phyloP scores from a whole-genome alignment of 2,797 vertebrate species.

The Poecilia picta region DNA sequence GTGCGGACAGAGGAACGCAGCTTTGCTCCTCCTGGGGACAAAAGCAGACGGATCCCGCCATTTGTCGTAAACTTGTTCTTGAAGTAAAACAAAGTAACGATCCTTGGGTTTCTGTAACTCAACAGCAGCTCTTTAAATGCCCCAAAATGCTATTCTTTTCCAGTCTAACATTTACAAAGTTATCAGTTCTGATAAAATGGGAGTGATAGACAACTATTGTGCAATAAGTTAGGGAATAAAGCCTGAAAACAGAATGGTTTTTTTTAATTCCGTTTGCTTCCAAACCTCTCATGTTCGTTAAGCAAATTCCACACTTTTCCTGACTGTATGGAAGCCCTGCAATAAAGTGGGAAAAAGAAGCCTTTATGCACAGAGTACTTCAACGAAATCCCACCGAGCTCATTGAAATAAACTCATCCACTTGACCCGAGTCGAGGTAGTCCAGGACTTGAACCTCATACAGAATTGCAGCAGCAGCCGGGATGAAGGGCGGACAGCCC shows the following conservation, averaged over 20 bases:
- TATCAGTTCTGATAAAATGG: background rate
- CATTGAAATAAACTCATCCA: conserved; percentile 84
- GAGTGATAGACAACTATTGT: background rate
- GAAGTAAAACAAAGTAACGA: background rate
- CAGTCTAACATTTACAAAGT: background rate
- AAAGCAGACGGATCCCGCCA: background rate
- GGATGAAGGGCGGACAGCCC: conserved; percentile 91
- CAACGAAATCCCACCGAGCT: conserved; percentile 71
- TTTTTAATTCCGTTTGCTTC: background rate
- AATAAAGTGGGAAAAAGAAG: background rate
- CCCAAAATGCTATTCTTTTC: background rate
- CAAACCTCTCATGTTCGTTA: background rate
- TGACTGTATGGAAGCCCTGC: background rate
- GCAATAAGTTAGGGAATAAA: background rate
- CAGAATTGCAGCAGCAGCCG: conserved; percentile 80
- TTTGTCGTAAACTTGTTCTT: background rate
- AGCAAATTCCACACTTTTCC: background rate
- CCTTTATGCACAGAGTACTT: background rate
- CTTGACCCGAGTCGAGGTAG: conserved; percentile 86
- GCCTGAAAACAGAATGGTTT: background rate
- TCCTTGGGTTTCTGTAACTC: background rate
- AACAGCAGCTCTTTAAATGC: background rate
- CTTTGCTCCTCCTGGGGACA: conserved; percentile 84
- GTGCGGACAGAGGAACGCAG: conserved; percentile 77
- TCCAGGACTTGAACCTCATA: conserved; percentile 91